Evolutionary conservation across 2,797 vertebrate genomes (phyloP), one percentile per base, ranked within the genome.

Genomic region (Notamacropus eugenii): DNA sequence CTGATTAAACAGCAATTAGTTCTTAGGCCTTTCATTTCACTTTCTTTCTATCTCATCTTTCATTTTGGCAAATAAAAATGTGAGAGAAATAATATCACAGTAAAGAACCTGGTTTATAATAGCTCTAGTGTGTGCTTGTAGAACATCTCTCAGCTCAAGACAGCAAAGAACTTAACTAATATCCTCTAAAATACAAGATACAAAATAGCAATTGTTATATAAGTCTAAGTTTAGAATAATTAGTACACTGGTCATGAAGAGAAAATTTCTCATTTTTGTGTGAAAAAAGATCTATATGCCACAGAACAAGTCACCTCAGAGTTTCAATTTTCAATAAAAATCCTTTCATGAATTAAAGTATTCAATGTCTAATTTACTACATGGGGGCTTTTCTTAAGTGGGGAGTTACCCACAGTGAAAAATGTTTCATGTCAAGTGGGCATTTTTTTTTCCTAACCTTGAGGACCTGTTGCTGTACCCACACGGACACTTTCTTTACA

Each of bases 311-410:
- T 52, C 14, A 90, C 28, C 11, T 54, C 52, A 95, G 97, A 97
- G 96, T 98, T 97, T 97, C 97, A 90, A 93, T 97, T 97, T 97
- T 91, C 95, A 95, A 0, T 74, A 90, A 92, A 90, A 95, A 74
- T 82, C 50, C 54, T 40, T 92, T 96, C 91, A 92, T 91, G 55
- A 92, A 94, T 91, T 58, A 97, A 98, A 96, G 95, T 91, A 94
- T 94, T 97, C 95, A 94, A 95, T 96, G 98, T 98, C 97, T 97
- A 98, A 97, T 98, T 97, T 97, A 94, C 97, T 95, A 96, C 97
- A 96, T 98, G 95, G 95, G 95, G 96, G 96, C 91, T 94, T 54
- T 96, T 97, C 95, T 95, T 91, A 54, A 96, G 96, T 96, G 97
- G 96, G 56, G 52, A n/a, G 14, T 29, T 97, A 96, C 96, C 96